phyloP scores from a whole-genome alignment of 2,888 invertebrate species.

The Luperina nickerlii region DNA sequence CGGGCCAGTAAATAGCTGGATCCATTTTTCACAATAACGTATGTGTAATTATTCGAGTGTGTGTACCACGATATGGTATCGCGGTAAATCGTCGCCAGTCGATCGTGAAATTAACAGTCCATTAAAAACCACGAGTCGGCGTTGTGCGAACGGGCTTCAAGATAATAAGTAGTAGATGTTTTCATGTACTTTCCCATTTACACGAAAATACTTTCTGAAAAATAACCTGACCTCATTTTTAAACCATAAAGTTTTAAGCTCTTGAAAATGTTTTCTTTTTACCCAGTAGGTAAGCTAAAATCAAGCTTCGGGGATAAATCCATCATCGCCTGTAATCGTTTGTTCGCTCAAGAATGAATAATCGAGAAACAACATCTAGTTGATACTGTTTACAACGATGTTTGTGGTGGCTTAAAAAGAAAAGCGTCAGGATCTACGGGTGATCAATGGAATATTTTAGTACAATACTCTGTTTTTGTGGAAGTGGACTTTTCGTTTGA shows the following conservation, averaged over 20 bases:
- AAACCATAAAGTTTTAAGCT: conserved; percentile 40
- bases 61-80: conserved; percentile 28
- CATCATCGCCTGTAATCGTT: conserved; percentile 81
- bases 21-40: conserved; percentile 22
- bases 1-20: conserved; percentile 19
- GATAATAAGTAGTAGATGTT: conserved; percentile 22
- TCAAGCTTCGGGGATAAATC: conserved; percentile 71
- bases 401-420: conserved; percentile 59
- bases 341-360: conserved; percentile 75
- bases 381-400: conserved; percentile 59
- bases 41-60: conserved; percentile 50
- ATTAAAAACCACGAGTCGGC: conserved; percentile 44
- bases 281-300: conserved; percentile 56
- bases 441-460: conserved; percentile 39
- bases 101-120: conserved; percentile 60
- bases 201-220: conserved; percentile 32
- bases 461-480: conserved; percentile 36
- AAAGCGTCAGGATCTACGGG: conserved; percentile 34
- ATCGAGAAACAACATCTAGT: conserved; percentile 69
- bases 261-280: conserved; percentile 49
- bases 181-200: conserved; percentile 15
- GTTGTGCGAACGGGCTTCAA: conserved; percentile 25
- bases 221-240: conserved; percentile 45
- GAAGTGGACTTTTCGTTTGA: conserved; percentile 38
- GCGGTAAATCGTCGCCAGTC: conserved; percentile 51